Conservation (phyloP, 2,797 vertebrate species). For the Falco peregrinus region DNA sequence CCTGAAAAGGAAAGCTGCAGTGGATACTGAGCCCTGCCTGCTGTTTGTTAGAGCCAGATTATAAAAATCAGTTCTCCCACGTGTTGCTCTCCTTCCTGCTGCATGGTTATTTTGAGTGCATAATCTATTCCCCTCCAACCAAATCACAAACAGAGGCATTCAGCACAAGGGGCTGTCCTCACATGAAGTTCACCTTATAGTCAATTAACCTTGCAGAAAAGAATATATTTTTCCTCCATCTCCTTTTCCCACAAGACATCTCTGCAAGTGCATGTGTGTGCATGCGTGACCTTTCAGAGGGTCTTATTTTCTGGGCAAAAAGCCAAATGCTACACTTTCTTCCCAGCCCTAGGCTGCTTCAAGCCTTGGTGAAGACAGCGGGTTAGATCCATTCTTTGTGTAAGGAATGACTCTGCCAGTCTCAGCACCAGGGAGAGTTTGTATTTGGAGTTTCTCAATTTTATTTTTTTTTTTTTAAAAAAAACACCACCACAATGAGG, state of each 20-base stretch:
- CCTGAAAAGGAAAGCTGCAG: not conserved
- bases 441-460: not conserved
- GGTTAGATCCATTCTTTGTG: not conserved
- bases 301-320: constrained; percentile 74
- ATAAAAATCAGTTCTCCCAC: not conserved
- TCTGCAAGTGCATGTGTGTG: not conserved
- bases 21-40: not conserved
- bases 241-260: constrained; percentile 12
- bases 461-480: not conserved
- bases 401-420: fast-evolving
- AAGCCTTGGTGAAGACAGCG: not conserved
- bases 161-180: constrained; percentile 6
- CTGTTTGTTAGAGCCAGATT: not conserved
- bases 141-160: not conserved
- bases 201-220: constrained; percentile 69
- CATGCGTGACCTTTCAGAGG: constrained; percentile 50
- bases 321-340: constrained; percentile 63
- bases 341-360: constrained; percentile 22
- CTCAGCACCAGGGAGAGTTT: not conserved
- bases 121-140: not conserved
- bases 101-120: not conserved
- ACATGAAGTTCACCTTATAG: constrained; percentile 58
- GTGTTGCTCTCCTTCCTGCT: not conserved
- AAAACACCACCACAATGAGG: not conserved
- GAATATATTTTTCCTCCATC: not conserved